These are phyloP conservation scores for Drosophila tristis DNA, from an alignment of 1,140 invertebrate genomes.

Conservation along the genomic window DNA sequence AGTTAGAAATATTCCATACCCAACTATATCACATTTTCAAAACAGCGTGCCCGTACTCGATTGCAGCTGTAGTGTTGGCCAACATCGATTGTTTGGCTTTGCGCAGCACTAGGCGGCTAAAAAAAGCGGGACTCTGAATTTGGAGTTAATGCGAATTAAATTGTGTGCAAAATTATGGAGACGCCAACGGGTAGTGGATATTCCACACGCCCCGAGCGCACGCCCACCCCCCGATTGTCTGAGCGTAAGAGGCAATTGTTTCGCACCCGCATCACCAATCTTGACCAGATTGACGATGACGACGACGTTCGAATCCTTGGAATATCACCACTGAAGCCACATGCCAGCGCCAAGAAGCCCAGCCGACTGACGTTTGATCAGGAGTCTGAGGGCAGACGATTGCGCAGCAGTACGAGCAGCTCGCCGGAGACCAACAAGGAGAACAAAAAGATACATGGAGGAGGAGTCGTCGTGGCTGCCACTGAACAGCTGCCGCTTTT, in stretches of 20 bases:
- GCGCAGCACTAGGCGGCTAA: slow-evolving; percentile 33
- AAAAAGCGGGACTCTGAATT: slow-evolving; percentile 70
- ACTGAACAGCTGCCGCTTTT: slow-evolving; percentile 61
- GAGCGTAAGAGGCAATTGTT: slow-evolving; percentile 75
- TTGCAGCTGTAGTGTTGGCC: neutral
- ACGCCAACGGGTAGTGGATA: slow-evolving; percentile 62
- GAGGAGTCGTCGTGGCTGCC: neutral
- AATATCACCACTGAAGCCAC: slow-evolving; percentile 53
- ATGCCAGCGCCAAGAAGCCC: slow-evolving; percentile 21
- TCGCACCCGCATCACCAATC: slow-evolving; percentile 27
- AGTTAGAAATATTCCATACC: no score
- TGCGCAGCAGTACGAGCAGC: slow-evolving; percentile 43
- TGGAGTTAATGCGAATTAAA: slow-evolving; percentile 37
- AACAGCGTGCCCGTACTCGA: no score
- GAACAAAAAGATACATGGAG: slow-evolving; percentile 51
- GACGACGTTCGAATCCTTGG: slow-evolving; percentile 59
- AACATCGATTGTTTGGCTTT: neutral
- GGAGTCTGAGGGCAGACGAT: neutral
- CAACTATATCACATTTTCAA: no score
- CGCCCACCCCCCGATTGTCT: slow-evolving; percentile 65
- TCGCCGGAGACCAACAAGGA: slow-evolving; percentile 73
- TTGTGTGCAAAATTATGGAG: slow-evolving; percentile 54
- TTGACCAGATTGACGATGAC: slow-evolving; percentile 52
- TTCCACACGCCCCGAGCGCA: slow-evolving; percentile 41
- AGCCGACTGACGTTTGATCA: neutral